Percentiles rank a stretch among this genome's conserved stretches.
phyloP scores from a whole-genome alignment of 1,140 invertebrate species.

The Sycophaga agraensis region DNA sequence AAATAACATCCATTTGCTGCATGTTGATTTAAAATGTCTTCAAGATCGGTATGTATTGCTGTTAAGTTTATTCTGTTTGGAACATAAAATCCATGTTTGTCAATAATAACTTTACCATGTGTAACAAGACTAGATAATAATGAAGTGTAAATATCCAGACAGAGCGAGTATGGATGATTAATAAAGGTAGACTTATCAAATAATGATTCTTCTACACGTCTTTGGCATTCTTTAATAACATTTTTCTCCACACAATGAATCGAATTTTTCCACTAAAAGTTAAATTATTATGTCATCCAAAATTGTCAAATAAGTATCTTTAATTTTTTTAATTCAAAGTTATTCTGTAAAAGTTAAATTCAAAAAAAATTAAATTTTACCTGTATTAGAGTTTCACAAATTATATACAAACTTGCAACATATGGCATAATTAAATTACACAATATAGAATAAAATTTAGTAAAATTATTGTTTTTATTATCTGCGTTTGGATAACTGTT shows the following conservation, averaged over 20 bases:
- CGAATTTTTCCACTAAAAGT: slow-evolving; percentile 45
- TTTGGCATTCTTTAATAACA: slow-evolving; percentile 47
- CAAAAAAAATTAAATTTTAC: slow-evolving; percentile 33
- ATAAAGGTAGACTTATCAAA: slow-evolving; percentile 35
- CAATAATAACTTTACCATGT: slow-evolving; percentile 35
- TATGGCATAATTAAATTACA: slow-evolving; percentile 58
- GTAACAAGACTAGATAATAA: slow-evolving; percentile 43
- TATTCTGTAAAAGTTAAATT: neutral
- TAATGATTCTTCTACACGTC: slow-evolving; percentile 42
- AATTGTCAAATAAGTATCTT: no score
- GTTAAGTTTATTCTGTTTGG: slow-evolving; percentile 36
- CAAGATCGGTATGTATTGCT: slow-evolving; percentile 36
- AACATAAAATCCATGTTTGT: slow-evolving; percentile 35
- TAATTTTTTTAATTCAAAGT: no score
- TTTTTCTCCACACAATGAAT: slow-evolving; percentile 35
- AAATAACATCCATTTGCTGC: slow-evolving; percentile 40
- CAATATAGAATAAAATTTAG: slow-evolving; percentile 53
- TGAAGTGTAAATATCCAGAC: slow-evolving; percentile 48
- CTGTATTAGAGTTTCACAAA: slow-evolving; percentile 47
- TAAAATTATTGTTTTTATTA: no score
- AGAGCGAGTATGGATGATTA: slow-evolving; percentile 50
- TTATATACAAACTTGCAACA: slow-evolving; percentile 51
- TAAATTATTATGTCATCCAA: slow-evolving; percentile 11
- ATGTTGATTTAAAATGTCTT: slow-evolving; percentile 39
- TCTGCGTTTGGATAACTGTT: slow-evolving; percentile 36